Evolutionary conservation across 2,888 invertebrate species (phyloP), one percentile per base, ranked within the genome.

Genomic region (Ceratothoa steindachneri): DNA sequence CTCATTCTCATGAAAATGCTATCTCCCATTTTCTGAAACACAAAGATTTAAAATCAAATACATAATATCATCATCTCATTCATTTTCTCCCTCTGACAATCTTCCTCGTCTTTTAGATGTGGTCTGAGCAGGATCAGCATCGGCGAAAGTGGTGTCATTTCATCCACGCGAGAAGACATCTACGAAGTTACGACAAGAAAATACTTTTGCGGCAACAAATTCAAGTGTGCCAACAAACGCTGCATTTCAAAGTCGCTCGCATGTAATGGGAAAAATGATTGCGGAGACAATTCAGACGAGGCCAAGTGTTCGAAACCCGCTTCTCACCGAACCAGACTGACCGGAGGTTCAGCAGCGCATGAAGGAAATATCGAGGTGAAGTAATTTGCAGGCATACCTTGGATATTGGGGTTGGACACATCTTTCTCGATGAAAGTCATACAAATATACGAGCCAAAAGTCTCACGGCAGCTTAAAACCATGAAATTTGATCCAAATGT

Each of bases 321-420:
- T 29, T 66, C 71, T 28, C 66, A 72, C 28, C 66, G 67, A 28
- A 60, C 67, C 9, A 52, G 69, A 19, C 52, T 77, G 19, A 68
- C 72, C 0, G 77, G 77, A 1, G 77, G 77, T 0, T 22, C n/a
- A 1, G 70, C 51, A 1, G 27, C 19, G 19, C 71, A 74, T 28
- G 74, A 77, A 29, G 77, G 77, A 7, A 77, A 77, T 27, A 64
- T 77, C 2, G 71, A 77, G 71, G 77, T 77, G 27, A 31, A 71
- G 67, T 12, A 24, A 60, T 7, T 60, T 19, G 19, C 12, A n/a
- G n/a, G n/a, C n/a, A n/a, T n/a, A n/a, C n/a, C n/a, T n/a, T n/a
- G n/a, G n/a, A n/a, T n/a, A n/a, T n/a, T n/a, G n/a, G n/a, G n/a
- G n/a, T n/a, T n/a, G n/a, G n/a, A n/a, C n/a, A n/a, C n/a, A n/a